phyloP scores from a whole-genome alignment of 2,113 vertebrate genomes.

The Hiodon tergisus region DNA sequence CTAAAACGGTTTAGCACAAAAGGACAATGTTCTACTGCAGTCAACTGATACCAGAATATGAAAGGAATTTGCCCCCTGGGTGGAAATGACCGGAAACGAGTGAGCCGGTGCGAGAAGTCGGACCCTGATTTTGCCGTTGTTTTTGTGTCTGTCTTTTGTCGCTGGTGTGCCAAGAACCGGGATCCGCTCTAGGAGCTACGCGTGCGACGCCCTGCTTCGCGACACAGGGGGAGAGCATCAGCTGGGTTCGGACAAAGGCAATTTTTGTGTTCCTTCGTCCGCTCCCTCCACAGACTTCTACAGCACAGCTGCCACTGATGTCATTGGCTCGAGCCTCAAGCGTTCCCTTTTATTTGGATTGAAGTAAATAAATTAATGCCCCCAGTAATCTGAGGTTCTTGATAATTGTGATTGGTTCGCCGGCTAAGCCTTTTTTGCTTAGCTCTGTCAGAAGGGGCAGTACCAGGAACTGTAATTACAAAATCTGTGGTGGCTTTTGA shows the following conservation, averaged over 20 bases:
- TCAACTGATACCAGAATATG: no score
- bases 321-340: slow-evolving; percentile 38
- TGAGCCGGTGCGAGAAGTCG: no score
- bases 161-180: no score
- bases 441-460: slow-evolving; percentile 49
- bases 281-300: slow-evolving; percentile 29
- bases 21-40: no score
- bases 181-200: neutral
- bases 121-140: no score
- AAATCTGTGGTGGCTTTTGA: slow-evolving; percentile 62
- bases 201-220: neutral
- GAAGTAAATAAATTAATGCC: slow-evolving; percentile 61
- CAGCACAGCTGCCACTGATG: slow-evolving; percentile 48
- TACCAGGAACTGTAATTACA: slow-evolving; percentile 58
- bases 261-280: slow-evolving; percentile 16
- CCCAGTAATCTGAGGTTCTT: slow-evolving; percentile 63
- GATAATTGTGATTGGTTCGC: slow-evolving; percentile 67
- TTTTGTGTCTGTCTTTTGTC: no score
- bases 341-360: slow-evolving; percentile 50
- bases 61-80: neutral
- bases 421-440: slow-evolving; percentile 49
- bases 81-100: neutral
- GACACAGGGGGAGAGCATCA: neutral
- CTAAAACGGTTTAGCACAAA: neutral
- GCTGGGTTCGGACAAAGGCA: neutral